Base-by-base conservation (phyloP, 2,888 invertebrate species). In the Coenonympha arcania region DNA sequence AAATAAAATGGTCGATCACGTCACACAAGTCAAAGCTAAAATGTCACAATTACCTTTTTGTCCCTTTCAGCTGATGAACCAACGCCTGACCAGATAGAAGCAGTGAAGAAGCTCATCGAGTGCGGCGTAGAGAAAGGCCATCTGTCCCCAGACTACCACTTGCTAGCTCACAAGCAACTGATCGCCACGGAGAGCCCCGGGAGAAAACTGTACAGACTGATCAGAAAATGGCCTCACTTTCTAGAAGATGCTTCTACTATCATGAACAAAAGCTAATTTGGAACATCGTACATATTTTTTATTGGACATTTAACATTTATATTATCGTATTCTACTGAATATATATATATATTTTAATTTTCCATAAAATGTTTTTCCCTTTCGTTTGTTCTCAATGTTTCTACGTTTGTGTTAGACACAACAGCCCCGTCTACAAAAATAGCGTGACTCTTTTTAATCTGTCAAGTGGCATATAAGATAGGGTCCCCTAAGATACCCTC, bases 111-210 rank as follows among this genome's bases (percentile, higher is more conserved):
- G 1, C 69, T 92, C 1, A 89, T 93, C 22, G 70, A 74, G 4
- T 90, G 88, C 55, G 92, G 92, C 0, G 86, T 92, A 0, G 71
- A 81, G 19, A 71, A 80, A 8, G 90, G 90, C 0, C 89, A 89
- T 60, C 83, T 93, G 9, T 66, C 76, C 2, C 59, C 78, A 0
- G 71, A 89, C 58, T 92, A 90, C 63, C 83, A 86, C 31, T 66
- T 93, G 39, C 81, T 91, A 3, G 92, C 89, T 0, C 92, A 92
- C 61, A 74, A 87, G 31, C 88, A 89, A 57, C 73, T 88, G 1
- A 60, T 64, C 0, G 65, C 69, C 4, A 79, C 77, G 0, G 64
- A 73, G 41, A 88, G 88, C 48, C 88, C 88, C 1, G 88, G 88
- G 1, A 59, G 73, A 3, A 73, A 79, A 44, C 64, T 88, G 0